These are phyloP conservation scores for Trichoplax adhaerens DNA, from an alignment of 37 sponge, comb jelly and placozoan species.

Conservation along the genomic window DNA sequence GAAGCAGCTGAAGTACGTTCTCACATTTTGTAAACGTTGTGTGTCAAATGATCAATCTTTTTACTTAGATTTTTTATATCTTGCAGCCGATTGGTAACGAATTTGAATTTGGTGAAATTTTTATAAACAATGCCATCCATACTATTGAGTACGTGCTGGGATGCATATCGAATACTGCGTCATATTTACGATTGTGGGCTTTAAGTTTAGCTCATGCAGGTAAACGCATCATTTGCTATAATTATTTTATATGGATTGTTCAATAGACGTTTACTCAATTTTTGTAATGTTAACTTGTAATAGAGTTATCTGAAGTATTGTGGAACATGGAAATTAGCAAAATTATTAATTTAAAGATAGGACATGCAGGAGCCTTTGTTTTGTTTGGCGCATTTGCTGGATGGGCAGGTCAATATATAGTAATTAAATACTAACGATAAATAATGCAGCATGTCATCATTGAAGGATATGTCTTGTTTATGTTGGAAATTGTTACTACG, in stretches of 20 bases:
- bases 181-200: slow-evolving; percentile 98
- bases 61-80: too few species aligned
- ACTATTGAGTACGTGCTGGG: slow-evolving; percentile 99
- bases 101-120: slow-evolving; percentile 52
- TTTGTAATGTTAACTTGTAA: not conserved
- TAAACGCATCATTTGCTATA: not conserved
- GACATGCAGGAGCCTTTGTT: slow-evolving; percentile 4
- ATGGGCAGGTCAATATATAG: slow-evolving; percentile 64
- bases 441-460: too few species aligned
- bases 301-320: slow-evolving; percentile 87
- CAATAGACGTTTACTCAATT: not conserved
- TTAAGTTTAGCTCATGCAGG: slow-evolving; percentile 98
- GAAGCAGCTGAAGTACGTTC: too few species aligned
- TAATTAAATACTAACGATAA: too few species aligned
- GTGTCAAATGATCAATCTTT: too few species aligned
- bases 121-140: slow-evolving; percentile 87
- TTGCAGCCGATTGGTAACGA: not conserved
- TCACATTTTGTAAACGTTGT: too few species aligned
- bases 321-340: slow-evolving; percentile 58
- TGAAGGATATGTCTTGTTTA: too few species aligned
- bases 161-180: slow-evolving; percentile 98
- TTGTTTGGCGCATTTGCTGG: slow-evolving; percentile 44
- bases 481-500: too few species aligned
- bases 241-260: not conserved
- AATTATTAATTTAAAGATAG: not conserved